Evolutionary conservation across 2,113 vertebrate genomes (phyloP).

Genomic region (Cricetomys ansorgei): DNA sequence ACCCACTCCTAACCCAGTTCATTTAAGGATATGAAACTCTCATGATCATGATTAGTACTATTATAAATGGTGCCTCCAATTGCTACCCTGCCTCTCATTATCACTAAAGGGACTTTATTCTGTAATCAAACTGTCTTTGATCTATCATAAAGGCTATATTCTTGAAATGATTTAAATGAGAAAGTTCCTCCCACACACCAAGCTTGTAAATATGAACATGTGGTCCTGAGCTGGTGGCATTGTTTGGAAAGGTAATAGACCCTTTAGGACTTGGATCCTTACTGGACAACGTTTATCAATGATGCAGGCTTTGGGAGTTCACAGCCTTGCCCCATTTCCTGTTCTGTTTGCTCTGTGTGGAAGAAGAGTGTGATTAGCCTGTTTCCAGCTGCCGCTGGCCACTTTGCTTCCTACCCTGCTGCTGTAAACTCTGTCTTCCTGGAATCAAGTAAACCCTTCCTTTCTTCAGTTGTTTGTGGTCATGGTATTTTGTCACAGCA

Average conservation of each 20-base stretch:
- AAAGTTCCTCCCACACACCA: not conserved
- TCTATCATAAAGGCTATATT: not conserved
- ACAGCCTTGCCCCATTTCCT: not conserved
- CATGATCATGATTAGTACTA: not conserved
- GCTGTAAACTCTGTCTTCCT: not conserved
- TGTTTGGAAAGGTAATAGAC: not conserved
- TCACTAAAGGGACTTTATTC: not conserved
- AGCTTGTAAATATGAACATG: not conserved
- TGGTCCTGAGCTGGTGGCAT: not conserved
- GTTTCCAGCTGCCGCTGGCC: no score
- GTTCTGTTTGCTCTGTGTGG: not conserved
- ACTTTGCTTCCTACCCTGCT: not conserved
- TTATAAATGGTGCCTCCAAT: not conserved
- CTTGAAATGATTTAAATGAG: not conserved
- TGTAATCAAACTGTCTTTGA: not conserved
- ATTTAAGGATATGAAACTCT: not conserved
- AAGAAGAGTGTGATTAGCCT: not conserved
- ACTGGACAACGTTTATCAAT: not conserved
- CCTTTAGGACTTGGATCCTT: not conserved
- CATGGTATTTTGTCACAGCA: not conserved
- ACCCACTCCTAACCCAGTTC: no score
- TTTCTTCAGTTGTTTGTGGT: not conserved
- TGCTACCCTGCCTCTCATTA: not conserved
- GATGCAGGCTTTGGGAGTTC: not conserved
- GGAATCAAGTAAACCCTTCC: not conserved